These are phyloP conservation scores for Pholis gunnellus DNA, from an alignment of 2,113 vertebrate species.

Conservation along the genomic window DNA sequence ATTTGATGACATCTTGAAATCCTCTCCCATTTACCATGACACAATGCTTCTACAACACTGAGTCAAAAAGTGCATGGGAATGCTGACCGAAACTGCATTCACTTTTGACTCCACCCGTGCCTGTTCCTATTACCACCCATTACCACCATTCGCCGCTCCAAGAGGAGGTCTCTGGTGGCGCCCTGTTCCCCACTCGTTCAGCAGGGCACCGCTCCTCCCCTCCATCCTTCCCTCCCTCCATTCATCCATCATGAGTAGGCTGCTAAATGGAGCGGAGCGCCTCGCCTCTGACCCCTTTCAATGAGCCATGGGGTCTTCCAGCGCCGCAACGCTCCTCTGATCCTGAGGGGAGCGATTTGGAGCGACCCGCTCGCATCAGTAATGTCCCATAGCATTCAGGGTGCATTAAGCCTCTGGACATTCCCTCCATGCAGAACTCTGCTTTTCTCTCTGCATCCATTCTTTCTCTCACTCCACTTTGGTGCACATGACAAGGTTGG, in stretches of 20 bases:
- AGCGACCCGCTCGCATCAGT: constrained; percentile 63
- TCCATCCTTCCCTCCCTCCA: constrained; percentile 47
- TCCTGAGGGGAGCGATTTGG: constrained; percentile 65
- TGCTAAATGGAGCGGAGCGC: constrained; percentile 77
- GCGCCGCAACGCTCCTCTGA: constrained; percentile 37
- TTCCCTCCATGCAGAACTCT: constrained; percentile 43
- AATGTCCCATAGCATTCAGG: constrained; percentile 73
- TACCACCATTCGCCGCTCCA: constrained; percentile 58
- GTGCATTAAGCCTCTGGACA: constrained; percentile 72
- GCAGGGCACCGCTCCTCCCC: constrained; percentile 45
- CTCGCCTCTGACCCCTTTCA: constrained; percentile 80
- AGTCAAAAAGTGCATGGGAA: constrained; percentile 47
- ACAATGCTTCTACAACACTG: constrained; percentile 1
- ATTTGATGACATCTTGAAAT: not conserved
- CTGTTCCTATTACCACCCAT: constrained; percentile 72
- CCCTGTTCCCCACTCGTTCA: constrained; percentile 37
- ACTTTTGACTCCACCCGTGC: constrained; percentile 72
- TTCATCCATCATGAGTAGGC: constrained; percentile 74
- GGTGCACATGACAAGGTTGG: not conserved
- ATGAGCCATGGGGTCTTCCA: constrained; percentile 69
- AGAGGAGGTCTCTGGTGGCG: constrained; percentile 65
- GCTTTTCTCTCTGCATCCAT: constrained; percentile 16
- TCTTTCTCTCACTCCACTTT: constrained; percentile 13
- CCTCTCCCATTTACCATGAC: not conserved
- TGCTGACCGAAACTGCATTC: constrained; percentile 45